Percentiles rank a stretch among this genome's conserved stretches.
phyloP scores from a whole-genome alignment of 2,888 invertebrate species.

The Selenia dentaria region DNA sequence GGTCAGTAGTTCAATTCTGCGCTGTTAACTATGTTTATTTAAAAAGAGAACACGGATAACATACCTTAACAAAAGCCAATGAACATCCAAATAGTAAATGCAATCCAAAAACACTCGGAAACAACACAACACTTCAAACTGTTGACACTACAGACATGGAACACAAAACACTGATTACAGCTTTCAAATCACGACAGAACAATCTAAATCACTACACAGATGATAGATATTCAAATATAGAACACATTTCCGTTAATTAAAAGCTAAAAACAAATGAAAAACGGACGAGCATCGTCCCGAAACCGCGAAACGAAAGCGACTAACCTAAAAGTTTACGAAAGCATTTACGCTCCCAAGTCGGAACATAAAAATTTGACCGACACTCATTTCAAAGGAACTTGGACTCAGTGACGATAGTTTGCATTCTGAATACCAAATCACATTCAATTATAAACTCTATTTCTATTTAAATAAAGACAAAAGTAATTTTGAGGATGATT shows the following conservation, averaged over 20 bases:
- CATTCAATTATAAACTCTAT: slow-evolving; percentile 46
- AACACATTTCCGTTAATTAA: slow-evolving; percentile 20
- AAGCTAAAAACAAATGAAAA: slow-evolving; percentile 33
- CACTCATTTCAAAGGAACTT: slow-evolving; percentile 62
- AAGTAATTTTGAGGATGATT: slow-evolving; percentile 8
- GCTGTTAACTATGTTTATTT: too few relatives aligned
- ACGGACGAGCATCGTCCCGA: slow-evolving; percentile 45
- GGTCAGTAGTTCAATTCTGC: too few relatives aligned
- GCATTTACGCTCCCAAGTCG: slow-evolving; percentile 45
- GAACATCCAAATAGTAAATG: slow-evolving; percentile 1
- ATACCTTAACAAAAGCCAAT: slow-evolving; percentile 3
- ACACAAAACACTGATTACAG: slow-evolving; percentile 8
- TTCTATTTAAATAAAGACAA: neutral
- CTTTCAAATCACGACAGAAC: slow-evolving; percentile 11
- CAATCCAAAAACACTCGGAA: slow-evolving; percentile 22
- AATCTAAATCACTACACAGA: slow-evolving; percentile 3
- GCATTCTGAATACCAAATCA: slow-evolving; percentile 27
- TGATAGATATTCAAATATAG: slow-evolving; percentile 20
- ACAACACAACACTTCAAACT: slow-evolving; percentile 12
- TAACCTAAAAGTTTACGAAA: slow-evolving; percentile 69
- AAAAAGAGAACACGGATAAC: too few relatives aligned
- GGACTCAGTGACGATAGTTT: slow-evolving; percentile 45
- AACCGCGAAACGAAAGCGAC: slow-evolving; percentile 60
- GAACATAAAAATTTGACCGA: slow-evolving; percentile 76
- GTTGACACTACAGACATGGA: slow-evolving; percentile 20